Evolutionary conservation across 2,888 invertebrate species (phyloP).

Genomic region (Muscina levida): DNA sequence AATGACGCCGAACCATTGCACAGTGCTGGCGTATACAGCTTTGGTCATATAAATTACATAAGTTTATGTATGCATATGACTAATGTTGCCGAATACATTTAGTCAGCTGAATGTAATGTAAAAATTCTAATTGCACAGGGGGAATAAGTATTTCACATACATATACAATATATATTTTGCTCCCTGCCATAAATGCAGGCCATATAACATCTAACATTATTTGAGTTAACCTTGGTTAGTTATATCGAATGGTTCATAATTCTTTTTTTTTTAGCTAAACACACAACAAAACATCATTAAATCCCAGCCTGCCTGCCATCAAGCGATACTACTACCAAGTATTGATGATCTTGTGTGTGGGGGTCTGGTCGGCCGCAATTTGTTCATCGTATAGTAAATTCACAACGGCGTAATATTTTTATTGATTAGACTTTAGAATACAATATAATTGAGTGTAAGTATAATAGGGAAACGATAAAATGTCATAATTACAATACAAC

Average conservation of each 20-base stretch:
- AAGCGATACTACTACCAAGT: too few species aligned
- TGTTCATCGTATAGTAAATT: background rate
- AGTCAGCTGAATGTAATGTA: constrained; percentile 64
- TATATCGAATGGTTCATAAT: constrained; percentile 30
- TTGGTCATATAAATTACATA: too few species aligned
- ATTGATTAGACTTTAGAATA: background rate
- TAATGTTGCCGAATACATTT: constrained; percentile 61
- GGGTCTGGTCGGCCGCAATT: background rate
- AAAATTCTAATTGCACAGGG: constrained; percentile 48
- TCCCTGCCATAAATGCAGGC: constrained; percentile 44
- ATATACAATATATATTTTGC: too few species aligned
- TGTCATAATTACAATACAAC: constrained; percentile 28
- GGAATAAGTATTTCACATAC: too few species aligned
- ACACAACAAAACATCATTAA: background rate
- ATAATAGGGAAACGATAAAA: constrained; percentile 24
- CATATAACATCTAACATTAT: constrained; percentile 50
- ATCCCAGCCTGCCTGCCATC: background rate
- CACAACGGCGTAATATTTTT: constrained; percentile 24
- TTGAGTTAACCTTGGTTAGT: constrained; percentile 64
- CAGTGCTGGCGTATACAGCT: too few species aligned
- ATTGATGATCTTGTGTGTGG: background rate
- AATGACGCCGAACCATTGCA: too few species aligned
- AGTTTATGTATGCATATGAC: too few species aligned
- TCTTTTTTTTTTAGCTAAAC: background rate
- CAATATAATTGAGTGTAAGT: background rate